Evolutionary conservation across 2,888 invertebrate species (phyloP).

Genomic region (Rotaria sp.): DNA sequence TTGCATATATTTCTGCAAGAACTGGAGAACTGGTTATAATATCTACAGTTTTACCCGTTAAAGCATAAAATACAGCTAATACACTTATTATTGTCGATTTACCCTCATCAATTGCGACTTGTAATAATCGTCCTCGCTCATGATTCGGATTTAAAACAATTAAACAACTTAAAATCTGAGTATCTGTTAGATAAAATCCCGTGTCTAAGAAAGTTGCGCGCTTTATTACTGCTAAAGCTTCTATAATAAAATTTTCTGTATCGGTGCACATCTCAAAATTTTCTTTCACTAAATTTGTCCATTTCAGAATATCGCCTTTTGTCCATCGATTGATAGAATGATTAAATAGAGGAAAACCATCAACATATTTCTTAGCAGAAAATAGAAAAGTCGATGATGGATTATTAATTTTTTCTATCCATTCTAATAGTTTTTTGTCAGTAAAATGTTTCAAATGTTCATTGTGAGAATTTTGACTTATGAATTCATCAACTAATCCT

Average conservation of each 20-base stretch:
- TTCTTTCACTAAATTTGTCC: neutral
- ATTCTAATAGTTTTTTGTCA: too few relatives aligned
- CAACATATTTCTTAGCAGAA: too few relatives aligned
- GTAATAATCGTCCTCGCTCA: conserved; percentile 44
- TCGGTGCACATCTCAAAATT: neutral
- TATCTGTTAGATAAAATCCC: conserved; percentile 2
- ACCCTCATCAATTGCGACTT: conserved; percentile 53
- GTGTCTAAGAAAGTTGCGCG: neutral
- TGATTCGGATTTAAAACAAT: neutral
- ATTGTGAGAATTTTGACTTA: neutral
- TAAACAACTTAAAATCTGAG: conserved; percentile 22
- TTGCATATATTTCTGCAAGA: conserved; percentile 40
- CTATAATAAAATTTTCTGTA: neutral
- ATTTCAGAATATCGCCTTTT: neutral
- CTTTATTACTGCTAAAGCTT: conserved; percentile 13
- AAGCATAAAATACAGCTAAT: conserved; percentile 47
- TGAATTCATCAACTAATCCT: neutral
- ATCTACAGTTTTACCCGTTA: conserved; percentile 41
- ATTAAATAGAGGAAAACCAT: neutral
- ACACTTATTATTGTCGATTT: conserved; percentile 44
- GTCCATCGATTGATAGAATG: neutral
- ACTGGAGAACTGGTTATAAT: conserved; percentile 42
- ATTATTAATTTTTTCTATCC: too few relatives aligned
- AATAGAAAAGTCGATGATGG: too few relatives aligned
- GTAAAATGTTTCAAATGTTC: neutral